These are phyloP conservation scores for Dryomyza anilis DNA, from an alignment of 2,888 invertebrate genomes.

Conservation along the genomic window DNA sequence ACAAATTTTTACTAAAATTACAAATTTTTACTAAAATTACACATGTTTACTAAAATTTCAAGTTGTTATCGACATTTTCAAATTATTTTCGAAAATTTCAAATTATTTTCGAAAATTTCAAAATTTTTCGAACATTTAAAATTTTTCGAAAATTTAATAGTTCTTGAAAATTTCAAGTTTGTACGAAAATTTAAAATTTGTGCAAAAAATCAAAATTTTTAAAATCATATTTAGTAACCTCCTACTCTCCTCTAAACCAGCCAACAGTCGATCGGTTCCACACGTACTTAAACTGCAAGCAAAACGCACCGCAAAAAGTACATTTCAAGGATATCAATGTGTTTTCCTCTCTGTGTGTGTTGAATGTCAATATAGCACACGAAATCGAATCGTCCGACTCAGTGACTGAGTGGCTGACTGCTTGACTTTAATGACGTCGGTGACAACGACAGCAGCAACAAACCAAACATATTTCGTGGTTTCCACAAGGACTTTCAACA, in stretches of 20 bases:
- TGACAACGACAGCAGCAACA: constrained; percentile 50
- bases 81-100: no score
- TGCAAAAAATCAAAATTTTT: no score
- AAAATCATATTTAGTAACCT: background rate
- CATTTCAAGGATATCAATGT: constrained; percentile 26
- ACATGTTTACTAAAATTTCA: no score
- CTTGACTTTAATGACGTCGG: background rate
- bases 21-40: no score
- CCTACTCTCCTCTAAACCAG: background rate
- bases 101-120: no score
- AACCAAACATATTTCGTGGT: constrained; percentile 57
- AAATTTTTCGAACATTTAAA: no score
- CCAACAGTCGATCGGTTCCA: constrained; percentile 21
- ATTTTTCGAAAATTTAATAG: no score
- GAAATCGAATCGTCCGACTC: background rate
- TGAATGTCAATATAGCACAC: constrained; percentile 19
- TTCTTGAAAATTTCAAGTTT: no score
- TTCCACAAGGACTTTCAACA: constrained; percentile 44
- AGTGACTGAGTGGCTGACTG: background rate
- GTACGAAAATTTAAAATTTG: no score
- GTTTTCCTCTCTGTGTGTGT: no score
- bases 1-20: no score
- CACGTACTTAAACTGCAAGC: constrained; percentile 31
- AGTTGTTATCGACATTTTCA: no score
- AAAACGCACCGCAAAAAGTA: constrained; percentile 29